A percentile compares a stretch with the other conserved stretches of the same genome.
phyloP scores from a whole-genome alignment of 2,888 invertebrate species.

The Diaperis boleti region DNA sequence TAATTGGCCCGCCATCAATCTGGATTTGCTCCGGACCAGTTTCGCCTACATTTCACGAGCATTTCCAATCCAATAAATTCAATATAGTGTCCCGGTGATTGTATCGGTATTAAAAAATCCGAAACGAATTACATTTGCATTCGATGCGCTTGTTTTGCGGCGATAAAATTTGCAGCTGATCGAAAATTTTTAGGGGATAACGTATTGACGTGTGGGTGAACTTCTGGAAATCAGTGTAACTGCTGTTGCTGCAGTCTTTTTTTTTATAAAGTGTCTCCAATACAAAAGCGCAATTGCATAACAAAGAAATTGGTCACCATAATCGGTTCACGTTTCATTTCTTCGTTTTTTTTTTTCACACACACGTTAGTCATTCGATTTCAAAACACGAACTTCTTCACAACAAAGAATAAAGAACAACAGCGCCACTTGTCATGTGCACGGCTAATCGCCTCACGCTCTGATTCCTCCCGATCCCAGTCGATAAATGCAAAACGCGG shows the following conservation, averaged over 20 bases:
- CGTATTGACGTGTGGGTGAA: too few relatives aligned
- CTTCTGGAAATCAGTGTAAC: too few relatives aligned
- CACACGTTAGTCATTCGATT: too few relatives aligned
- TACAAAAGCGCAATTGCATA: too few relatives aligned
- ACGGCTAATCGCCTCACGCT: not conserved
- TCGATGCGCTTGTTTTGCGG: not conserved
- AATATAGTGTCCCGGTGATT: not conserved
- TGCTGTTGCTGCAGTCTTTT: too few relatives aligned
- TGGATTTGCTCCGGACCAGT: not conserved
- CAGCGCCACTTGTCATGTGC: not conserved
- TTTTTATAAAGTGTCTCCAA: too few relatives aligned
- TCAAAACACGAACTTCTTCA: not conserved
- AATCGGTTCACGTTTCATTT: too few relatives aligned
- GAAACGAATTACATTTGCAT: not conserved
- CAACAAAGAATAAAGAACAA: too few relatives aligned
- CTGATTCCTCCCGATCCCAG: not conserved
- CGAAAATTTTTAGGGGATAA: not conserved
- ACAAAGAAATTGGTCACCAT: not conserved
- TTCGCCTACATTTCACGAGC: too few relatives aligned
- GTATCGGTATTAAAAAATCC: not conserved
- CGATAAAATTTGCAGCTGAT: not conserved
- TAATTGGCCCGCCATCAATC: not conserved
- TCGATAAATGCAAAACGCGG: too few relatives aligned
- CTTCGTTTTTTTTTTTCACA: too few relatives aligned
- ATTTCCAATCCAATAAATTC: not conserved